These are phyloP conservation scores for Oscheius myriophilus DNA, from an alignment of 2,888 invertebrate genomes.

Conservation along the genomic window DNA sequence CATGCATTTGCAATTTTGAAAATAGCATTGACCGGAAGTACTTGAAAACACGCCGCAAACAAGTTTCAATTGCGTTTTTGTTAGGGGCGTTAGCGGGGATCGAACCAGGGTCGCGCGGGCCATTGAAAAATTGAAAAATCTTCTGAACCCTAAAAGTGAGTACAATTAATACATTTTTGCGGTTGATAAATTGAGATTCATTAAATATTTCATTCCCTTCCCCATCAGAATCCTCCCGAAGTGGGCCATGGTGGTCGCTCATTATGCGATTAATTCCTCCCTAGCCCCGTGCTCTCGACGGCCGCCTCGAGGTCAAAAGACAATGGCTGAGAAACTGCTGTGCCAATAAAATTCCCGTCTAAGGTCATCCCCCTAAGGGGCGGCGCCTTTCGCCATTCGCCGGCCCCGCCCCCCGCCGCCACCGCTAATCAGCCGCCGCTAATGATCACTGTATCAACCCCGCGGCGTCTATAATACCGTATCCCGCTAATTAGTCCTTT, in stretches of 20 bases:
- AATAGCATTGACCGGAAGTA: no score
- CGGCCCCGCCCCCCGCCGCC: slow-evolving; percentile 10
- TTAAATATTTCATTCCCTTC: no score
- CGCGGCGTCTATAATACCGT: not conserved
- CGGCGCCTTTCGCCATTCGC: slow-evolving; percentile 2
- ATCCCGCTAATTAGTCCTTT: not conserved
- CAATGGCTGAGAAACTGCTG: slow-evolving; percentile 26
- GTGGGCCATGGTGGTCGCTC: not conserved
- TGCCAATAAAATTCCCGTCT: slow-evolving; percentile 24
- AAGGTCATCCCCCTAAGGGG: slow-evolving; percentile 13
- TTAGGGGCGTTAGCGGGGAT: no score
- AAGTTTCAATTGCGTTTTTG: no score
- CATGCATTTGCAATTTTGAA: no score
- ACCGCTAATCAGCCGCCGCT: slow-evolving; percentile 10
- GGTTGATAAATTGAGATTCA: no score
- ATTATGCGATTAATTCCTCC: slow-evolving; percentile 27
- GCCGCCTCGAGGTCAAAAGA: slow-evolving; percentile 10
- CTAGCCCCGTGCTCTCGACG: slow-evolving; percentile 4
- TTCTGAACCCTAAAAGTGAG: no score
- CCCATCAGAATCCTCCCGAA: not conserved
- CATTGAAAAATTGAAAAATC: no score
- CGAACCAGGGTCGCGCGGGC: no score
- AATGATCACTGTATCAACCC: slow-evolving; percentile 25
- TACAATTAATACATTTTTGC: no score
- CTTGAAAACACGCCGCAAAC: no score